Evolutionary conservation across 35 echinoderm and acorn worm species (phyloP).

Genomic region (Strongylocentrotus purpuratus): DNA sequence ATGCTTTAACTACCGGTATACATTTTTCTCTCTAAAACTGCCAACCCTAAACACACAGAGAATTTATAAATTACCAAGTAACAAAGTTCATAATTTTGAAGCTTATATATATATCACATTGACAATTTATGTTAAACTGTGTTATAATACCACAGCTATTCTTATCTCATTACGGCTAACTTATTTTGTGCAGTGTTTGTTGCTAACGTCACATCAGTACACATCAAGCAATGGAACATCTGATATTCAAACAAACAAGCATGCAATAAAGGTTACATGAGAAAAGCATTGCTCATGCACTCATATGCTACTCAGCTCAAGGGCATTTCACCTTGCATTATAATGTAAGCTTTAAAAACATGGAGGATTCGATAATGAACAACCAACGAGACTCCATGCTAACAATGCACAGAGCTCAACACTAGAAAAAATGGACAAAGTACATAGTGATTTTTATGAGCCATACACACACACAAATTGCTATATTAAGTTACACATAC

Average conservation of each 20-base stretch:
- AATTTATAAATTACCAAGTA: too few species aligned
- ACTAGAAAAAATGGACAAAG: neutral
- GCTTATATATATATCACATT: neutral
- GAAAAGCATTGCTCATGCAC: neutral
- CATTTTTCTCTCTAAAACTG: too few species aligned
- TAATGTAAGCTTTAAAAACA: neutral
- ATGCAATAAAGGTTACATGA: conserved; percentile 11
- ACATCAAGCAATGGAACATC: neutral
- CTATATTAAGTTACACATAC: neutral
- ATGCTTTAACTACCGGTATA: too few species aligned
- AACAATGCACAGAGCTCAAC: neutral
- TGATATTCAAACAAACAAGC: neutral
- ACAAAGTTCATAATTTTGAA: too few species aligned
- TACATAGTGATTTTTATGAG: neutral
- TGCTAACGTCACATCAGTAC: neutral
- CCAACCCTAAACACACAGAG: too few species aligned
- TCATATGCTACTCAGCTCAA: neutral
- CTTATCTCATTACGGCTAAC: neutral
- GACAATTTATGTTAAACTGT: neutral
- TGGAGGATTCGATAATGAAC: neutral
- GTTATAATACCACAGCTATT: neutral
- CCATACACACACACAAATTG: conserved; percentile 10
- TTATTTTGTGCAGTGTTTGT: neutral
- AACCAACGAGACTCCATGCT: neutral
- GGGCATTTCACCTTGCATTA: neutral